Evolutionary conservation across 2,113 vertebrate genomes (phyloP).

Genomic region (Daubentonia madagascariensis): DNA sequence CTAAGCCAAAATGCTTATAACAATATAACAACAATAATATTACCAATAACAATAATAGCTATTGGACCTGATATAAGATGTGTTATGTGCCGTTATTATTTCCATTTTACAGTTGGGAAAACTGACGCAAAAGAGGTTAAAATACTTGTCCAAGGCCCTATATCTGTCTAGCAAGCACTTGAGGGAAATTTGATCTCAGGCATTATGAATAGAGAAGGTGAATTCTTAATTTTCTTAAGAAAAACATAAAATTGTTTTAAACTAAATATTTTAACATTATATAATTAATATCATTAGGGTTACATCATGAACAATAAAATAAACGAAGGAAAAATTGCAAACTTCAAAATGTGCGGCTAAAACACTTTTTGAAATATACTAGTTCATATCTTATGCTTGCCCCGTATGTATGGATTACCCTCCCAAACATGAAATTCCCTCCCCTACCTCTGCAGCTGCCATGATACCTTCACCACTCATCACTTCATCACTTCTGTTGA

Average conservation of each 20-base stretch:
- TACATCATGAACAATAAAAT: neutral
- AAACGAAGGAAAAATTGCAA: neutral
- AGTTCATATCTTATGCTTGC: neutral
- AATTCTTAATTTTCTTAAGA: neutral
- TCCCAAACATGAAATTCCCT: neutral
- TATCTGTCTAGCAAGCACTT: neutral
- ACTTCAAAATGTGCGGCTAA: neutral
- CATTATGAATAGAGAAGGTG: neutral
- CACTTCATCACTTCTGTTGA: neutral
- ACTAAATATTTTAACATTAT: neutral
- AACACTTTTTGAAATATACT: neutral
- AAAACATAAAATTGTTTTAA: neutral
- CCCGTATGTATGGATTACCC: neutral
- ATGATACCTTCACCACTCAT: neutral
- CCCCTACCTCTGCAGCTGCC: neutral
- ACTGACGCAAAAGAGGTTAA: neutral
- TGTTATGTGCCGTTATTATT: neutral
- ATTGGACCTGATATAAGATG: neutral
- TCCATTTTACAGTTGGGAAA: neutral
- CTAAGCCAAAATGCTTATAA: neutral
- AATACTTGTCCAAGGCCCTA: neutral
- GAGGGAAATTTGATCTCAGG: neutral
- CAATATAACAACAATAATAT: neutral
- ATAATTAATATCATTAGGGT: neutral
- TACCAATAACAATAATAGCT: neutral